phyloP scores from a whole-genome alignment of 2,797 vertebrate genomes.

The Tenualosa ilisha region DNA sequence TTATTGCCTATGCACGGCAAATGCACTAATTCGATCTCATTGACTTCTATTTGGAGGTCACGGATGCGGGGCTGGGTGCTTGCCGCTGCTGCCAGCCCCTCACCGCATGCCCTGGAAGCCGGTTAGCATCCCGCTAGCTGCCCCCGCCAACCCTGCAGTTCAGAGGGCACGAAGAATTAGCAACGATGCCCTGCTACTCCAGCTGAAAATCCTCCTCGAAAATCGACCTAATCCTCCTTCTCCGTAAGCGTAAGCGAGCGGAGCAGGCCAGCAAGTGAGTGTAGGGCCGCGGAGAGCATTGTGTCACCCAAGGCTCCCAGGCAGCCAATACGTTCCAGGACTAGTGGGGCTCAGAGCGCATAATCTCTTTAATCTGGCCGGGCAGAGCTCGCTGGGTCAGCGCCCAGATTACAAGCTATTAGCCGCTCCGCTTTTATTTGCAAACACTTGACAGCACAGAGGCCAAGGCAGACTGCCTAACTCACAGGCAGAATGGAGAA shows the following conservation, averaged over 20 bases:
- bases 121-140: constrained; percentile 28
- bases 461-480: neutral
- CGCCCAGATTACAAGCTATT: constrained; percentile 57
- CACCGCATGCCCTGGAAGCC: neutral
- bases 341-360: constrained; percentile 51
- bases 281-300: neutral
- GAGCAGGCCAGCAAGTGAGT: neutral
- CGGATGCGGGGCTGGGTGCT: neutral
- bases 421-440: constrained; percentile 52
- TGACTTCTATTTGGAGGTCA: constrained; percentile 41
- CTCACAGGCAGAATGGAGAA: neutral
- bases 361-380: constrained; percentile 69
- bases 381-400: constrained; percentile 62
- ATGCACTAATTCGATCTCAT: constrained; percentile 29
- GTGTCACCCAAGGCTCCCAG: constrained; percentile 19
- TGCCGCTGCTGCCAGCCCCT: neutral
- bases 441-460: constrained; percentile 35
- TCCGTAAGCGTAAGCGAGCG: constrained; percentile 12
- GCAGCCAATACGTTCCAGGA: neutral
- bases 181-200: constrained; percentile 53
- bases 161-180: constrained; percentile 55
- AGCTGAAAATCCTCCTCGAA: constrained; percentile 59
- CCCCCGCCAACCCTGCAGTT: constrained; percentile 42
- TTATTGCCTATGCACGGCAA: neutral
- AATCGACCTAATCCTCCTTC: constrained; percentile 67